These are phyloP conservation scores for Scartelaos histophorus DNA, from an alignment of 2,113 vertebrate genomes.

Conservation along the genomic window DNA sequence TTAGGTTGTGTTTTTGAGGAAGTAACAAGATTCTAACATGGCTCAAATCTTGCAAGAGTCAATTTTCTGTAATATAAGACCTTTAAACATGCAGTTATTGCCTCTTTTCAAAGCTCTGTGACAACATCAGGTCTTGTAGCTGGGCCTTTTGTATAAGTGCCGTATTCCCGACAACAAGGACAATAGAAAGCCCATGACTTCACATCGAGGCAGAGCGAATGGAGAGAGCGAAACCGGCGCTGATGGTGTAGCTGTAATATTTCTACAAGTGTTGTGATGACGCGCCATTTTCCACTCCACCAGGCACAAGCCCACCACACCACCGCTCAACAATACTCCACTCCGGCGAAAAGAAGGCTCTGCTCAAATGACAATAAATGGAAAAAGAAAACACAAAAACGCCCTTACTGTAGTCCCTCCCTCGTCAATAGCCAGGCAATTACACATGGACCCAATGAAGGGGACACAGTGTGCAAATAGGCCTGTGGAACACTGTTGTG, in stretches of 20 bases:
- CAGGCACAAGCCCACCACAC: slow-evolving; percentile 39
- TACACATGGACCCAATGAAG: slow-evolving; percentile 2
- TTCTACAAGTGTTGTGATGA: slow-evolving; percentile 48
- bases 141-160: slow-evolving; percentile 31
- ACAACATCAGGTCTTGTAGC: slow-evolving; percentile 37
- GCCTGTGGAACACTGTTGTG: neutral
- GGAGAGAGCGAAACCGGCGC: slow-evolving; percentile 44
- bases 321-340: slow-evolving; percentile 30
- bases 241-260: slow-evolving; percentile 50
- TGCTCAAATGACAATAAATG: slow-evolving; percentile 49
- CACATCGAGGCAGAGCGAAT: slow-evolving; percentile 46
- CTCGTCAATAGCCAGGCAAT: slow-evolving; percentile 5
- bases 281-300: slow-evolving; percentile 67
- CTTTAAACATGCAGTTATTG: neutral
- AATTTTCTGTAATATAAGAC: too few species aligned
- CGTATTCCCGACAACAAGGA: slow-evolving; percentile 45
- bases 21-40: too few species aligned
- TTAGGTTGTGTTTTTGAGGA: too few species aligned
- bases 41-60: too few species aligned
- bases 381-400: slow-evolving; percentile 28
- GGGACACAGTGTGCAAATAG: slow-evolving; percentile 14
- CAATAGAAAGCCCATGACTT: slow-evolving; percentile 43
- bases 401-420: slow-evolving; percentile 15
- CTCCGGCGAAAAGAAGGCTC: slow-evolving; percentile 28
- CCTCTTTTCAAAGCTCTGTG: slow-evolving; percentile 43